Evolutionary conservation across 2,888 invertebrate species (phyloP).

Genomic region (Acleris laterana): DNA sequence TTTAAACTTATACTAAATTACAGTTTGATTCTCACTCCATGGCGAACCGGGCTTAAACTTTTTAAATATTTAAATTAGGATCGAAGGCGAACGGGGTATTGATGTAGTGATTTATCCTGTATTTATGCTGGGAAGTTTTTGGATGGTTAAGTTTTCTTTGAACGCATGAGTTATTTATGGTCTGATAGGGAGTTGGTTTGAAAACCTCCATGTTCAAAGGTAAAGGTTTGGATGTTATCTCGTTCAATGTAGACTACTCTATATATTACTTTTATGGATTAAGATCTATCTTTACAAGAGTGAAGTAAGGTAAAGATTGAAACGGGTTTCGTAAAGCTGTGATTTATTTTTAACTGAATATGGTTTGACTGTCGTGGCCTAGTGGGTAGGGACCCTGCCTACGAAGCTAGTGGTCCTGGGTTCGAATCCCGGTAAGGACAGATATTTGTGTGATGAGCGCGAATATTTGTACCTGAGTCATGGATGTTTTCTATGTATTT

Average conservation of each 20-base stretch:
- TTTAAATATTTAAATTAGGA: conserved; percentile 32
- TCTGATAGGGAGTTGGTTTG: conserved; percentile 8
- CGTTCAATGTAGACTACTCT: not conserved
- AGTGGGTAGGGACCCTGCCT: no score
- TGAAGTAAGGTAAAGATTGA: no score
- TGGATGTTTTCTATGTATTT: no score
- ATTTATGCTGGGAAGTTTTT: conserved; percentile 20
- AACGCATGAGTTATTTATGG: conserved; percentile 32
- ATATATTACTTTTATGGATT: not conserved
- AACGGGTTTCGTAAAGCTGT: no score
- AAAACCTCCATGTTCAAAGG: conserved; percentile 13
- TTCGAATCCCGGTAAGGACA: no score
- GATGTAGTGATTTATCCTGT: conserved; percentile 26
- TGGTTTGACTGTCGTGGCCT: no score
- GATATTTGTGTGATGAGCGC: no score
- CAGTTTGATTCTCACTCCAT: conserved; percentile 10
- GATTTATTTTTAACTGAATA: no score
- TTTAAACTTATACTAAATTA: conserved; percentile 28
- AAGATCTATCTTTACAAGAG: not conserved
- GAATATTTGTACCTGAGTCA: no score
- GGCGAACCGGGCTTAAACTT: conserved; percentile 14
- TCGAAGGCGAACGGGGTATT: conserved; percentile 2
- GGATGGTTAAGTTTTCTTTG: conserved; percentile 22
- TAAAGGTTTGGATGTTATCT: conserved; percentile 4
- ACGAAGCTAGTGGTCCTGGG: no score